These are phyloP conservation scores for Andrena bicolor DNA, from an alignment of 2,888 invertebrate species.

Conservation along the genomic window DNA sequence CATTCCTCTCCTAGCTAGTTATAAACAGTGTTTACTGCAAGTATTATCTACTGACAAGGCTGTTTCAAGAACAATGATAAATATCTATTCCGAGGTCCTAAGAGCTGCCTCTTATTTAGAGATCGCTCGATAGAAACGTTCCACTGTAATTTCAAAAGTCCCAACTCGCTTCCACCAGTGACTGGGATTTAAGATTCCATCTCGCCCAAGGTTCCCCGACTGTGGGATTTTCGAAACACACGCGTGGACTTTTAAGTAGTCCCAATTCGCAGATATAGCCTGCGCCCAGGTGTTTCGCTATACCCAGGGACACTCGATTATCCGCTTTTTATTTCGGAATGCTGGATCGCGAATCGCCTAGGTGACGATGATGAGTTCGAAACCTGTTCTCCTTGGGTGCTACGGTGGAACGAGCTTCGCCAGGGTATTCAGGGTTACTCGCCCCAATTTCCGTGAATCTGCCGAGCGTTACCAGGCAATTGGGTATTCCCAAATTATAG, in stretches of 20 bases:
- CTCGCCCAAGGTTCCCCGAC: neutral
- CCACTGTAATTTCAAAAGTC: too few relatives aligned
- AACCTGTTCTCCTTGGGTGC: conserved; percentile 70
- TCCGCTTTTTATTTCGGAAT: conserved; percentile 39
- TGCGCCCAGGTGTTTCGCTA: conserved; percentile 3
- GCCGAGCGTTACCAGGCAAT: conserved; percentile 68
- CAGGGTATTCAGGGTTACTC: conserved; percentile 52
- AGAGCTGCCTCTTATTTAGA: too few relatives aligned
- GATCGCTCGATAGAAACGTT: too few relatives aligned
- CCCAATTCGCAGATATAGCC: neutral
- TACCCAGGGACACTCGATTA: conserved; percentile 36
- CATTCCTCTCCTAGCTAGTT: too few relatives aligned
- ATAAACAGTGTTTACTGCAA: too few relatives aligned
- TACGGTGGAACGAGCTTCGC: conserved; percentile 27
- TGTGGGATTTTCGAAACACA: neutral
- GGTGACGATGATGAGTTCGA: conserved; percentile 61
- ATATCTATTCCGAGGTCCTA: too few relatives aligned
- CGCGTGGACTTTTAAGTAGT: neutral
- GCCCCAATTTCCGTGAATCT: conserved; percentile 70
- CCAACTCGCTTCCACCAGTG: neutral
- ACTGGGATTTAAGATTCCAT: neutral
- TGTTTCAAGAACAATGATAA: too few relatives aligned
- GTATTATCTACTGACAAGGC: too few relatives aligned
- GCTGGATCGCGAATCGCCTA: conserved; percentile 23
- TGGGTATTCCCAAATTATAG: conserved; percentile 72